Conservation (phyloP, 2,888 invertebrate species). For the Acanthosoma haemorrhoidale region DNA sequence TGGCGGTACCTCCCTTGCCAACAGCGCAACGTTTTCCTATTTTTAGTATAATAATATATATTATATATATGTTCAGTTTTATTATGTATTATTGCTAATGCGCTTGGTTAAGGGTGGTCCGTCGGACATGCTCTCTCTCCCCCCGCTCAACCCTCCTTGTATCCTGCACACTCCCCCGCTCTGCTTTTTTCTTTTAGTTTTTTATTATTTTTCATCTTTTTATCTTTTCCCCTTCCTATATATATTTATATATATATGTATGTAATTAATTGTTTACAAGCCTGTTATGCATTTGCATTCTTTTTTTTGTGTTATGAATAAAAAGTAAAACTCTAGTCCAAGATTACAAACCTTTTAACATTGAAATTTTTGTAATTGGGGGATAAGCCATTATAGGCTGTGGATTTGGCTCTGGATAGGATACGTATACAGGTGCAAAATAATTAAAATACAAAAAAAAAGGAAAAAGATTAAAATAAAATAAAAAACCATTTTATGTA, state of each 20-base stretch:
- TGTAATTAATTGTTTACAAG: conserved; percentile 18
- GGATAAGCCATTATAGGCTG: conserved; percentile 36
- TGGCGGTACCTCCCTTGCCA: background rate
- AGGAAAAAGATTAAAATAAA: conserved; percentile 2
- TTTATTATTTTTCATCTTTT: background rate
- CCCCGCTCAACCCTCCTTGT: background rate
- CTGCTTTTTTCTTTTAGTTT: conserved; percentile 10
- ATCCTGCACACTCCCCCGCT: conserved; percentile 24
- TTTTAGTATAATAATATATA: conserved; percentile 13
- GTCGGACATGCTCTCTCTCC: background rate
- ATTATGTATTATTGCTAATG: background rate
- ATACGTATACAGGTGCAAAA: conserved; percentile 35
- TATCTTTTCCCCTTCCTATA: conserved; percentile 1
- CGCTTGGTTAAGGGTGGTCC: background rate
- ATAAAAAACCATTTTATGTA: conserved; percentile 31
- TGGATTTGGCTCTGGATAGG: conserved; percentile 38
- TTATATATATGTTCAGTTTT: conserved; percentile 13
- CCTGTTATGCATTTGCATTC: conserved; percentile 21
- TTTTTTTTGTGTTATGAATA: conserved; percentile 28
- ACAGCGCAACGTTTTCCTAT: conserved; percentile 13
- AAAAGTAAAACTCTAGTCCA: conserved; percentile 34
- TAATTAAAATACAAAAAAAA: conserved; percentile 4
- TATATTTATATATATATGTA: conserved; percentile 19
- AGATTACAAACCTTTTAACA: conserved; percentile 25
- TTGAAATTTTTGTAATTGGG: conserved; percentile 25